A percentile compares a stretch with the other conserved stretches of the same genome.
phyloP scores from a whole-genome alignment of 1,140 invertebrate genomes.

The Apocrypta bakeri region DNA sequence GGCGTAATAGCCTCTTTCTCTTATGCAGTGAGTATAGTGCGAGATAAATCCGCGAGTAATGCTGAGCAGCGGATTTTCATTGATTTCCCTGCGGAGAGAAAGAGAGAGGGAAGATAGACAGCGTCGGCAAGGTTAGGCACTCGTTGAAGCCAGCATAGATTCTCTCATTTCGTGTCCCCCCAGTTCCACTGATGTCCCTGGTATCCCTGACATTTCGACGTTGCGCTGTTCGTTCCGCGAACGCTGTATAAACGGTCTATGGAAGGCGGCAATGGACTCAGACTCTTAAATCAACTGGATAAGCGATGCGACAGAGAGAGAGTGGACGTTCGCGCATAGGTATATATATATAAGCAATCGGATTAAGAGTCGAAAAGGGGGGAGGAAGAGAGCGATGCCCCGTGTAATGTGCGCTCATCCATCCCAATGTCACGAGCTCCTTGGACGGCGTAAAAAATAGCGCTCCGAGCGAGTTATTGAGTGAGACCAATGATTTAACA shows the following conservation, averaged over 20 bases:
- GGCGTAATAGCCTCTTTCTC: conserved; percentile 23
- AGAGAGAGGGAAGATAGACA: conserved; percentile 18
- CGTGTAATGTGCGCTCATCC: conserved; percentile 36
- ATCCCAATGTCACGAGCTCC: conserved; percentile 36
- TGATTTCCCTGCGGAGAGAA: conserved; percentile 49
- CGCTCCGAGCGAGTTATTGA: neutral
- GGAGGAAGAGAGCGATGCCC: conserved; percentile 16
- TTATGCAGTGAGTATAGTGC: neutral
- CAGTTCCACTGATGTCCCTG: neutral
- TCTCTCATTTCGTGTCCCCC: conserved; percentile 30
- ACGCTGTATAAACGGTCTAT: neutral
- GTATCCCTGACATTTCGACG: conserved; percentile 24
- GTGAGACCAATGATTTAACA: neutral
- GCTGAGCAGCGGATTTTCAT: conserved; percentile 42
- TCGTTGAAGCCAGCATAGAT: neutral
- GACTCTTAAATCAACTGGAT: conserved; percentile 48
- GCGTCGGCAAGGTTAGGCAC: neutral
- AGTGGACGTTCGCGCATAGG: neutral
- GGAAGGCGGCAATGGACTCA: conserved; percentile 24
- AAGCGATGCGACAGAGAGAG: neutral
- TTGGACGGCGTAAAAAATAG: neutral
- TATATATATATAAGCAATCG: conserved; percentile 35
- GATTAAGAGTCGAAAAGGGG: conserved; percentile 33
- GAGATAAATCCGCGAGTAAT: conserved; percentile 39
- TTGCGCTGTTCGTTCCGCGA: conserved; percentile 3